These are phyloP conservation scores for Hyaena hyaena DNA, from an alignment of 2,113 vertebrate genomes.

Conservation along the genomic window DNA sequence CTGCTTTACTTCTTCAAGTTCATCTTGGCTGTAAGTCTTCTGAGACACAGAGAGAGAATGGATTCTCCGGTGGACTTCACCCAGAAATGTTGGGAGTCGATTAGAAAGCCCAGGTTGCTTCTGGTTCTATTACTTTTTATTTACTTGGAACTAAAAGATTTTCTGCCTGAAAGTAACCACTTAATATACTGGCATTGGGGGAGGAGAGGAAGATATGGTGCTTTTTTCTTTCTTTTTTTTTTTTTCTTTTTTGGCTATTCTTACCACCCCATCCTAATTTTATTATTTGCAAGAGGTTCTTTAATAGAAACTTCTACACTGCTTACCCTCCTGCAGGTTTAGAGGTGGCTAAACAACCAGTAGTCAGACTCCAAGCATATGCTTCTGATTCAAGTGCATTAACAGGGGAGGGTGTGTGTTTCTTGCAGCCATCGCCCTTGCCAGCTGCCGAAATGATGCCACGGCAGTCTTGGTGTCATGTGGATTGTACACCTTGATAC, in stretches of 20 bases:
- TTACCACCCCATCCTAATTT: background rate
- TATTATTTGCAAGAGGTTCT: background rate
- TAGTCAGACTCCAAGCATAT: rapidly evolving
- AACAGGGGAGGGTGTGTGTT: background rate
- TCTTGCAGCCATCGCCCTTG: background rate
- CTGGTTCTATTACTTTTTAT: conserved; percentile 19
- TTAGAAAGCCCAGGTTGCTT: background rate
- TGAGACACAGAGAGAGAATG: background rate
- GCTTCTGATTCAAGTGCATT: background rate
- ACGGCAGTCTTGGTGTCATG: rapidly evolving
- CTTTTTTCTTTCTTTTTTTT: background rate
- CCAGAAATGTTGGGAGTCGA: background rate
- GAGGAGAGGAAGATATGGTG: background rate
- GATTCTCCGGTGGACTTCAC: background rate
- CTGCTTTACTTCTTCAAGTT: background rate
- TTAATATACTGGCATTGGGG: background rate
- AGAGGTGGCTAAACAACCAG: background rate
- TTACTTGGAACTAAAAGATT: conserved; percentile 26
- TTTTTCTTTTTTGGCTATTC: background rate
- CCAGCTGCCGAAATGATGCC: conserved; percentile 15
- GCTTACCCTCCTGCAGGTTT: background rate
- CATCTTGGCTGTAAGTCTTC: background rate
- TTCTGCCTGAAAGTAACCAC: background rate
- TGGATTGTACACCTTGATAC: conserved; percentile 24
- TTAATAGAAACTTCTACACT: background rate